Percentiles rank a stretch among this genome's conserved stretches.
phyloP scores from a whole-genome alignment of 2,888 invertebrate genomes.

The Pandemis cinnamomeana region DNA sequence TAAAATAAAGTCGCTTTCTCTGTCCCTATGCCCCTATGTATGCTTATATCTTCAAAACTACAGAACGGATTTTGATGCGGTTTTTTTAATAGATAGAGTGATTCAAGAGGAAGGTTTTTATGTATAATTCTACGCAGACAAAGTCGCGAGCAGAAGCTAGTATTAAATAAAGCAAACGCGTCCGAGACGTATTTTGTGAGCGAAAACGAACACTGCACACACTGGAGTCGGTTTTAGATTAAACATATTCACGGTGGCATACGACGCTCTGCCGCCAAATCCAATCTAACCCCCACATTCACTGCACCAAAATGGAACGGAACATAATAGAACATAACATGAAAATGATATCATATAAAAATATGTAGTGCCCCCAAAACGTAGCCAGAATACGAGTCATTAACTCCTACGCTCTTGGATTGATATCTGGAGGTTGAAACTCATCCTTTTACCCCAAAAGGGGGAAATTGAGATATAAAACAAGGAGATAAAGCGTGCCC shows the following conservation, averaged over 20 bases:
- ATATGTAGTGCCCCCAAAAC: slow-evolving; percentile 40
- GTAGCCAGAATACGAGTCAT: slow-evolving; percentile 52
- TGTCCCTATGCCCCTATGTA: too few relatives aligned
- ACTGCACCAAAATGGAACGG: slow-evolving; percentile 23
- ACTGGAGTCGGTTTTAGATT: background rate
- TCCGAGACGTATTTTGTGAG: too few relatives aligned
- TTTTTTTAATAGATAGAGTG: too few relatives aligned
- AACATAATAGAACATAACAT: slow-evolving; percentile 29
- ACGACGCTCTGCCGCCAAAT: background rate
- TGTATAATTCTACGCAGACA: too few relatives aligned
- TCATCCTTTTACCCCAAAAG: slow-evolving; percentile 54
- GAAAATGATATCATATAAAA: slow-evolving; percentile 41
- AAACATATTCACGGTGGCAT: background rate
- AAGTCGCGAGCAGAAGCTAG: too few relatives aligned
- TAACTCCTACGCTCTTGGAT: slow-evolving; percentile 58
- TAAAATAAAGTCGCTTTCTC: too few relatives aligned
- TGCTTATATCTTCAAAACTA: too few relatives aligned
- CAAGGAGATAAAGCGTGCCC: slow-evolving; percentile 58
- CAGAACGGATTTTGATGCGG: too few relatives aligned
- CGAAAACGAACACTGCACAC: too few relatives aligned
- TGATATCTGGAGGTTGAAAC: slow-evolving; percentile 59
- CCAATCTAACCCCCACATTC: slow-evolving; percentile 9
- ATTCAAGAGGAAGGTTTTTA: too few relatives aligned
- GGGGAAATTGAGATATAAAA: slow-evolving; percentile 74
- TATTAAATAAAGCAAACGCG: too few relatives aligned